Conservation (phyloP, 2,888 invertebrate species). For the Acrobasis repandana region DNA sequence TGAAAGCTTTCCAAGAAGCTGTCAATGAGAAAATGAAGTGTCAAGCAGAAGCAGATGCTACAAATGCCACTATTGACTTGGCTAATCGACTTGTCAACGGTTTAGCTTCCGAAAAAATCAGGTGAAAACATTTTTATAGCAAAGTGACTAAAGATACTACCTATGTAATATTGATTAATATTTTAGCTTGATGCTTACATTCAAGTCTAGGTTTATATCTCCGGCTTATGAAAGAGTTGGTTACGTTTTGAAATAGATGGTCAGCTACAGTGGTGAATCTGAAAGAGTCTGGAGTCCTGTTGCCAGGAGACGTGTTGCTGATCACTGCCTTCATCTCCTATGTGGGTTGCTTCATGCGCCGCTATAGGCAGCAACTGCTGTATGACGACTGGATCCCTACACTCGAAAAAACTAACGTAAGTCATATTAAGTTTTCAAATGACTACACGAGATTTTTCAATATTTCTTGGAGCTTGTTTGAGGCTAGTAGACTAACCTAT, state of each 20-base stretch:
- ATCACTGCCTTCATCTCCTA: constrained; percentile 97
- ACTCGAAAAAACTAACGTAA: constrained; percentile 85
- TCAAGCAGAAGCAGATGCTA: constrained; percentile 96
- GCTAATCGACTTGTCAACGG: constrained; percentile 97
- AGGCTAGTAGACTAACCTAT: too few species aligned
- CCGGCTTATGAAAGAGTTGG: too few species aligned
- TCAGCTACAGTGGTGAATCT: constrained; percentile 81
- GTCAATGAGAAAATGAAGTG: constrained; percentile 93
- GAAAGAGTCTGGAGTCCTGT: constrained; percentile 87
- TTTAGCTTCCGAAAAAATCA: constrained; percentile 93
- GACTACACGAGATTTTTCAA: too few species aligned
- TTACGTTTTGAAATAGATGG: constrained; percentile 54
- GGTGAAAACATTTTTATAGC: constrained; percentile 42
- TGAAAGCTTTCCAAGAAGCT: constrained; percentile 93
- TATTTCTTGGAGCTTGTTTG: too few species aligned
- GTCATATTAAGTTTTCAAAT: constrained; percentile 25
- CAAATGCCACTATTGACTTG: constrained; percentile 93
- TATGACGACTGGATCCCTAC: constrained; percentile 91
- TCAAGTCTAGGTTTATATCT: too few species aligned
- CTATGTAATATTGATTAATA: too few species aligned
- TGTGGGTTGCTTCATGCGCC: constrained; percentile 95
- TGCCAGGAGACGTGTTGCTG: constrained; percentile 95
- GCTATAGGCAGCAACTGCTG: constrained; percentile 90
- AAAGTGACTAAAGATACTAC: too few species aligned
- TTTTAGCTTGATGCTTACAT: too few species aligned